These are phyloP conservation scores for Orchesella cincta DNA, from an alignment of 1,140 invertebrate species.

Conservation along the genomic window DNA sequence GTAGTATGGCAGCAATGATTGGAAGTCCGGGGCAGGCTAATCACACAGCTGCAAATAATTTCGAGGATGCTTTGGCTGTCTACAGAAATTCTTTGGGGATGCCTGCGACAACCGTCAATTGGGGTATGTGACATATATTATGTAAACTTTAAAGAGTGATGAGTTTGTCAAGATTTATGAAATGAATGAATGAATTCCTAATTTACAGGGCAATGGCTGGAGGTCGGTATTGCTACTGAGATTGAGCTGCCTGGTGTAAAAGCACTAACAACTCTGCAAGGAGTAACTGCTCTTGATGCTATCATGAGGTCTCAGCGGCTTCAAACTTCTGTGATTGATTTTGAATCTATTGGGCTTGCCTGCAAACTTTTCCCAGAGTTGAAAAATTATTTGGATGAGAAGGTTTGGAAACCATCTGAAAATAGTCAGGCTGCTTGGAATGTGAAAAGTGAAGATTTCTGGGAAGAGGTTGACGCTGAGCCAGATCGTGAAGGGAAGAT, in stretches of 20 bases:
- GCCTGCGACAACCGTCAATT: constrained; percentile 12
- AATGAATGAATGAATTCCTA: neutral
- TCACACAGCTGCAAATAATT: constrained; percentile 13
- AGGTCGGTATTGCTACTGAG: constrained; percentile 8
- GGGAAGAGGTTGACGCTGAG: constrained; percentile 15
- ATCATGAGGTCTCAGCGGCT: constrained; percentile 6
- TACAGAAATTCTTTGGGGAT: constrained; percentile 2
- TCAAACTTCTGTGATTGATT: constrained; percentile 4
- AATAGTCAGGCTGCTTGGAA: constrained; percentile 11
- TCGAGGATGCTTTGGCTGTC: constrained; percentile 12
- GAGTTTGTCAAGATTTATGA: neutral
- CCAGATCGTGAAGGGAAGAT: constrained; percentile 12
- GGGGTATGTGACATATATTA: neutral
- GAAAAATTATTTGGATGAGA: constrained; percentile 6
- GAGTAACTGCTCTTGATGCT: neutral
- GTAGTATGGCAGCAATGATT: neutral
- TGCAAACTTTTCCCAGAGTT: constrained; percentile 25
- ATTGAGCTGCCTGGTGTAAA: constrained; percentile 11
- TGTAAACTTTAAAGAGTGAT: neutral
- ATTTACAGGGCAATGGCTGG: constrained; percentile 1
- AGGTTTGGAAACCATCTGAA: constrained; percentile 12
- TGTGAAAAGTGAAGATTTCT: constrained; percentile 23
- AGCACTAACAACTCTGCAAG: constrained; percentile 1
- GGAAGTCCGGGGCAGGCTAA: constrained; percentile 1
- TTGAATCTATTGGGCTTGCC: constrained; percentile 17